phyloP scores from a whole-genome alignment of 2,797 vertebrate genomes.

The Martes flavigula region DNA sequence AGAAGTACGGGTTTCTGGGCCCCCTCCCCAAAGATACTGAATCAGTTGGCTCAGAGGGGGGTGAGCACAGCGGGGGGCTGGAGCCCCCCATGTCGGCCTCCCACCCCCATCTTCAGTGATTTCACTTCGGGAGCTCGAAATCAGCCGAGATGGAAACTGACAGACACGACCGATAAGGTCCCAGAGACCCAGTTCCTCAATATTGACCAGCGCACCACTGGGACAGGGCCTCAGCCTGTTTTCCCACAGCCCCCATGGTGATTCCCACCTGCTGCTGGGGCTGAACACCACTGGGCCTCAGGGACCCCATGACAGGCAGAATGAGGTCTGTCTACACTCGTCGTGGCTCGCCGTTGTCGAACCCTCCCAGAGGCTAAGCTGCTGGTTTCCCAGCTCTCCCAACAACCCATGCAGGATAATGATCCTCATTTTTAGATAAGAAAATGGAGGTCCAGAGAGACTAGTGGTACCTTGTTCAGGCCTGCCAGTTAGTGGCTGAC shows the following conservation, averaged over 20 bases:
- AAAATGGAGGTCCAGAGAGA: neutral
- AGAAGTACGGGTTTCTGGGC: neutral
- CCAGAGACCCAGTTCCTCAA: neutral
- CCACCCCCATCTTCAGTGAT: rapidly evolving
- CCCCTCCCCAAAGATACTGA: neutral
- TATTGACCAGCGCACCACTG: neutral
- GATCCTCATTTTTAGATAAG: neutral
- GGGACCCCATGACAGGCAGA: rapidly evolving
- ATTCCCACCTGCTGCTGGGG: neutral
- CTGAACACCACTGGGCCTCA: neutral
- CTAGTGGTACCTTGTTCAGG: neutral
- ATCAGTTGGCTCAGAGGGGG: rapidly evolving
- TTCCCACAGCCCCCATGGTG: neutral
- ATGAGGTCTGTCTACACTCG: neutral
- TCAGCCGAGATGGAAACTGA: neutral
- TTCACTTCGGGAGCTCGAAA: neutral
- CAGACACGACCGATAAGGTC: neutral
- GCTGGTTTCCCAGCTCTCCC: neutral
- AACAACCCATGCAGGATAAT: no score
- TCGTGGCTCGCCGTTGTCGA: rapidly evolving
- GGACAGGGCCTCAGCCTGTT: neutral
- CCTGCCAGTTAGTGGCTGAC: neutral
- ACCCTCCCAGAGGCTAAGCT: neutral
- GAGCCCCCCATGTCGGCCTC: rapidly evolving
- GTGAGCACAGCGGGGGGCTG: rapidly evolving